Evolutionary conservation across 2,888 invertebrate genomes (phyloP), one percentile per base, ranked within the genome.

Genomic region (Brachyptera putata): DNA sequence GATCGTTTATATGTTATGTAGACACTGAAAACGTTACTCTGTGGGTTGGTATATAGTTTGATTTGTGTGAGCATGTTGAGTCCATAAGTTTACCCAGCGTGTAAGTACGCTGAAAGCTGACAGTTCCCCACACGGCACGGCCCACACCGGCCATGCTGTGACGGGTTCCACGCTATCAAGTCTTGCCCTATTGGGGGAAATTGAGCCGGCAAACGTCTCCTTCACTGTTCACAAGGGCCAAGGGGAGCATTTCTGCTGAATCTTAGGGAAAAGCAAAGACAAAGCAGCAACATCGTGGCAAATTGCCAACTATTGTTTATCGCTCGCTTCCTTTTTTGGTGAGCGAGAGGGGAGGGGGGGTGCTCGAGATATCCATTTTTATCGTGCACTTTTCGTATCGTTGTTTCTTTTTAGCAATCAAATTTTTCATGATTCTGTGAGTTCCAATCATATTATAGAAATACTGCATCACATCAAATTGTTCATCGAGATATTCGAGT

Each of bases 161-260:
- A n/a, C n/a, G n/a, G n/a, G n/a, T n/a, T n/a, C n/a, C n/a, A n/a
- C n/a, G n/a, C n/a, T n/a, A n/a, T n/a, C n/a, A n/a, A n/a, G n/a
- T n/a, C 16, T 14, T n/a, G 39, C 4, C 39, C 25, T 50, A 30
- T 26, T 14, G 30, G 21, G 34, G 34, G 53, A 53, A n/a, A 53
- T 30, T 34, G 34, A 53, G 53, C 36, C 36, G 36, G 53, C 53
- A 53, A 53, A 53, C 53, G 36, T 36, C 53, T 53, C 36, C 53
- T 53, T 53, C 37, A 22, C 18, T n/a, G n/a, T n/a, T n/a, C n/a
- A n/a, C n/a, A n/a, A n/a, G 30, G 36, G 14, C 11, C 53, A 36
- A 36, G 18, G 22, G 53, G 37, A 36, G 21, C 53, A 53, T 53
- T 53, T 41, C 36, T 53, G 53, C 53, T 53, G 21, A 53, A 53